A percentile compares a stretch with the other conserved stretches of the same genome.
Conservation (phyloP, 2,113 vertebrate genomes). For the Pelobates fuscus region DNA sequence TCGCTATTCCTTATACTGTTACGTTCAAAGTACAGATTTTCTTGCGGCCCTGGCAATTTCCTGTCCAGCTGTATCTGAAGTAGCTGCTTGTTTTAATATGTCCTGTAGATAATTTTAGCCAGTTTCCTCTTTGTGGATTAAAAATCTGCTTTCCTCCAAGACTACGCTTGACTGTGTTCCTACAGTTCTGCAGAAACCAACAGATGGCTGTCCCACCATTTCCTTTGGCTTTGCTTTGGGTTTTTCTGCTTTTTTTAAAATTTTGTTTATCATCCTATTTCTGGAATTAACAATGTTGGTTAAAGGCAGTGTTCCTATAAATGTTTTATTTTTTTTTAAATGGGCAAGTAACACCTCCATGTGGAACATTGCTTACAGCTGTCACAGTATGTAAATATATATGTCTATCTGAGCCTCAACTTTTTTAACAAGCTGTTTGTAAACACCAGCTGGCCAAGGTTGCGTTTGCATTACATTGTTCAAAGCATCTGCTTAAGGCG, state of each 20-base stretch:
- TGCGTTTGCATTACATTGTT: too few relatives aligned
- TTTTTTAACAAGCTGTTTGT: too few relatives aligned
- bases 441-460: too few relatives aligned
- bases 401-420: slow-evolving; percentile 61
- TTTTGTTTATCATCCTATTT: slow-evolving; percentile 72
- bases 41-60: slow-evolving; percentile 82
- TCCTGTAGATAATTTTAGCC: slow-evolving; percentile 73
- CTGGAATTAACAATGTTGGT: slow-evolving; percentile 71
- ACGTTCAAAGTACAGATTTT: slow-evolving; percentile 79
- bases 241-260: slow-evolving; percentile 47
- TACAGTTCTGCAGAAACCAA: slow-evolving; percentile 64
- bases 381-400: slow-evolving; percentile 73
- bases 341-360: slow-evolving; percentile 78
- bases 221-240: slow-evolving; percentile 68
- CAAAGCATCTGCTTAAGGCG: too few relatives aligned
- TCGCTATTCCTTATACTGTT: slow-evolving; percentile 75
- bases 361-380: slow-evolving; percentile 71
- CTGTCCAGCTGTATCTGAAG: slow-evolving; percentile 83
- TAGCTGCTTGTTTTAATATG: slow-evolving; percentile 59
- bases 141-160: slow-evolving; percentile 71
- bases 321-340: too few relatives aligned
- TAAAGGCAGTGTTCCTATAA: slow-evolving; percentile 70
- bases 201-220: slow-evolving; percentile 75
- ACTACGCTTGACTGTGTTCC: slow-evolving; percentile 65
- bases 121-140: slow-evolving; percentile 75